Percentiles rank a stretch among this genome's conserved stretches.
These are phyloP conservation scores for Trinorchestia longiramus DNA, from an alignment of 1,140 invertebrate genomes.

Conservation along the genomic window DNA sequence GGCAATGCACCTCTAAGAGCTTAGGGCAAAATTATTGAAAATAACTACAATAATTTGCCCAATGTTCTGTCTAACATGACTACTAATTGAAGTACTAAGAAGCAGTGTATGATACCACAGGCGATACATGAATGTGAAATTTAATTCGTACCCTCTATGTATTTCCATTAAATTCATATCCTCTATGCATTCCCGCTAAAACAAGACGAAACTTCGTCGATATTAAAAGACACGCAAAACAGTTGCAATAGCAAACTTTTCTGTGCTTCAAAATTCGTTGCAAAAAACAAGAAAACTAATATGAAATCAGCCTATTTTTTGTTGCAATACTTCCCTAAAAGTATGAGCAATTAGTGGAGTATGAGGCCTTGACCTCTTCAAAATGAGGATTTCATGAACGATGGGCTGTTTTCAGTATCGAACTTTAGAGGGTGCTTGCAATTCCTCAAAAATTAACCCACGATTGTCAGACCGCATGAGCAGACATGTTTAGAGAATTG, in stretches of 20 bases:
- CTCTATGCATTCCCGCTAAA: neutral
- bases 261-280: too few species aligned
- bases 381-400: neutral
- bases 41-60: neutral
- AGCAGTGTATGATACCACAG: neutral
- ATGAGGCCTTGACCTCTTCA: neutral
- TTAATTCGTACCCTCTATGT: neutral
- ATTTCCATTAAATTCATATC: too few species aligned
- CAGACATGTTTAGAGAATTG: neutral
- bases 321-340: neutral
- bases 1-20: neutral
- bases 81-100: neutral
- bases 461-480: slow-evolving; percentile 27
- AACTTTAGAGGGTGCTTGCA: neutral
- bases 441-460: neutral
- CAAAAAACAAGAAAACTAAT: neutral
- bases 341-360: neutral
- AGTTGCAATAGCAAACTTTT: neutral
- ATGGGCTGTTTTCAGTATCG: neutral
- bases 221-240: neutral
- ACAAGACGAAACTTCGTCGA: neutral
- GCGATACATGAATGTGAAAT: neutral
- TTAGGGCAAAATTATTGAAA: neutral
- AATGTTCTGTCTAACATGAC: neutral
- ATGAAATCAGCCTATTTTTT: neutral